These are phyloP conservation scores for Haliclystus octoradiatus DNA, from an alignment of 30 jellyfish, hydroid and myxozoan species.

Conservation along the genomic window DNA sequence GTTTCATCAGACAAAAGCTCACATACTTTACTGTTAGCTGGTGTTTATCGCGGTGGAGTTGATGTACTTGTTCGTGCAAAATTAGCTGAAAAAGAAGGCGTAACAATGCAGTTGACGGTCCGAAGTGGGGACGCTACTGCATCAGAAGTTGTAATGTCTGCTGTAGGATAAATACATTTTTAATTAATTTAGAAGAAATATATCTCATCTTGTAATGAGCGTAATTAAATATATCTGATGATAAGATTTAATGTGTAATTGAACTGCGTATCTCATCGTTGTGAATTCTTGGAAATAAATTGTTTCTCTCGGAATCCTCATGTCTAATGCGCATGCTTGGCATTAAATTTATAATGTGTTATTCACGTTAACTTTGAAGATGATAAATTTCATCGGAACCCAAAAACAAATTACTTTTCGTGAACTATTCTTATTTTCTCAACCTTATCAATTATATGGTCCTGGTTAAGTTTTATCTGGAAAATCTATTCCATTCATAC, in stretches of 20 bases:
- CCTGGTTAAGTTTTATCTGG: too few relatives aligned
- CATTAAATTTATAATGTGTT: too few relatives aligned
- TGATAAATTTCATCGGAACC: too few relatives aligned
- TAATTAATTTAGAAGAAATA: not conserved
- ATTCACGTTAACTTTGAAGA: too few relatives aligned
- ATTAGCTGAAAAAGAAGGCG: slow-evolving; percentile 87
- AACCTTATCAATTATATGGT: too few relatives aligned
- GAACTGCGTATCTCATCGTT: not conserved
- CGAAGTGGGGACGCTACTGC: slow-evolving; percentile 80
- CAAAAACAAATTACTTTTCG: too few relatives aligned
- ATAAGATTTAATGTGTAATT: not conserved
- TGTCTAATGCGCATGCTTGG: not conserved
- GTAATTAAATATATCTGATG: too few relatives aligned
- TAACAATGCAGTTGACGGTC: slow-evolving; percentile 92
- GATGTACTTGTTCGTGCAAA: slow-evolving; percentile 91
- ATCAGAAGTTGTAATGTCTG: slow-evolving; percentile 94
- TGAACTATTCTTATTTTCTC: too few relatives aligned
- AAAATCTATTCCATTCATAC: too few relatives aligned
- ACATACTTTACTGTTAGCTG: slow-evolving; percentile 91
- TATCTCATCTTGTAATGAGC: not conserved
- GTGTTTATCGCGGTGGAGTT: slow-evolving; percentile 94
- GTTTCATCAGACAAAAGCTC: slow-evolving; percentile 81
- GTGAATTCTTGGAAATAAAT: not conserved
- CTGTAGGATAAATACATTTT: slow-evolving; percentile 54
- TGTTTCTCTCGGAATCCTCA: not conserved